Percentiles rank a stretch among this genome's conserved stretches.
phyloP scores from a whole-genome alignment of 2,888 invertebrate genomes.

The Synanthedon formicaeformis region DNA sequence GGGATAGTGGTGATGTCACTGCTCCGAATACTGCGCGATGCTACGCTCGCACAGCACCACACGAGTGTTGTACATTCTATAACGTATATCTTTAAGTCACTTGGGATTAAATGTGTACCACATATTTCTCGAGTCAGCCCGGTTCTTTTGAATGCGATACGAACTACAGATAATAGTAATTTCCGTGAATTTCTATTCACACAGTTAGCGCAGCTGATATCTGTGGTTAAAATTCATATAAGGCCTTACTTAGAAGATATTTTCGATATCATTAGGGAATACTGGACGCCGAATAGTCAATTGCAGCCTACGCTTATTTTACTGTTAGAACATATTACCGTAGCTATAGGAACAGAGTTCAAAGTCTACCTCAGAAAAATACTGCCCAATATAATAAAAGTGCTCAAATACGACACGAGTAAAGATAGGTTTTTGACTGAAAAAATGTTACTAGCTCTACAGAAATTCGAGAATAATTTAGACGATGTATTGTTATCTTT shows the following conservation, averaged over 20 bases:
- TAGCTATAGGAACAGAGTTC: constrained; percentile 95
- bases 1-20: constrained; percentile 95
- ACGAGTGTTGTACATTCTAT: constrained; percentile 96
- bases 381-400: constrained; percentile 92
- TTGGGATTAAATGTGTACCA: constrained; percentile 94
- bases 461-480: constrained; percentile 94
- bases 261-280: constrained; percentile 91
- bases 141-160: constrained; percentile 87
- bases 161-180: constrained; percentile 81
- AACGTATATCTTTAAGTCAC: constrained; percentile 94
- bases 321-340: constrained; percentile 91
- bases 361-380: constrained; percentile 93
- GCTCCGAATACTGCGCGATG: constrained; percentile 94
- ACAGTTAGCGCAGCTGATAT: constrained; percentile 91
- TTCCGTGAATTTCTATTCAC: constrained; percentile 94
- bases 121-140: constrained; percentile 93
- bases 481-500: constrained; percentile 96
- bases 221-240: constrained; percentile 96
- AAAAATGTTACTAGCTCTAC: constrained; percentile 86
- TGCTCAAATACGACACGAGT: constrained; percentile 90
- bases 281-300: constrained; percentile 89
- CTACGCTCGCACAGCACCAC: constrained; percentile 89
- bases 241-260: constrained; percentile 95
- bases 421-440: constrained; percentile 86
- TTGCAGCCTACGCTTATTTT: constrained; percentile 90